Evolutionary conservation across 2,113 vertebrate species (phyloP), one percentile per base, ranked within the genome.

Genomic region (Poicephalus meyeri): DNA sequence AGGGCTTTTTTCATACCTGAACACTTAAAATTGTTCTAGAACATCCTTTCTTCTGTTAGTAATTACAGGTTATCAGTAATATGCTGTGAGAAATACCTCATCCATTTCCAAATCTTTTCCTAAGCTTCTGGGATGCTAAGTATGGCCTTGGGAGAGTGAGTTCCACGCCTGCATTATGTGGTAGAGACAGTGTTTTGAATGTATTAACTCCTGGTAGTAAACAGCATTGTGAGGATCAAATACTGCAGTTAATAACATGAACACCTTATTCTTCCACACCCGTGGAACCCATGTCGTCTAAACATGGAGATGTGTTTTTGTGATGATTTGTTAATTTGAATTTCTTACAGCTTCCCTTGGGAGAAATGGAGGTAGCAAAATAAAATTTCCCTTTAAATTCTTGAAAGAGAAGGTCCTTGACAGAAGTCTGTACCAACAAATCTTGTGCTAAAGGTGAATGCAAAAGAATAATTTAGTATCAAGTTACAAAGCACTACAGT

Each of bases 321-420:
- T 79, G 9, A 71, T 46, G 56, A 65, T 76, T 89, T 29, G 20
- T 82, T 91, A 82, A 61, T 77, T 85, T 89, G 9, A 66, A 77
- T 88, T 80, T 93, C 53, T 73, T 82, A 31, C 21, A 82, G 21
- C 19, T 79, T 19, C 2, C 18, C 8, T 82, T 52, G 60, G 29
- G 66, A 87, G 41, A 71, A 89, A 86, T 9, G 46, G 46, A 91
- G 56, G 15, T 47, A 42, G 37, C 23, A 49, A 58, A 78, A 42
- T 70, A 88, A 89, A 58, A 74, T 78, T 92, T 94, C 16, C 3
- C 16, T 92, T 80, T 84, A 80, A 91, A 78, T 87, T 89, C 50
- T 18, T 80, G 65, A 71, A 88, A 81, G 11, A 58, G 18, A 78
- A 89, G n/a, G 24, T 92, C 16, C 13, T 83, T 77, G 41, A 74